A percentile compares a stretch with the other conserved stretches of the same genome.
These are phyloP conservation scores for Hypanus sabinus DNA, from an alignment of 2,113 vertebrate species.

Conservation along the genomic window DNA sequence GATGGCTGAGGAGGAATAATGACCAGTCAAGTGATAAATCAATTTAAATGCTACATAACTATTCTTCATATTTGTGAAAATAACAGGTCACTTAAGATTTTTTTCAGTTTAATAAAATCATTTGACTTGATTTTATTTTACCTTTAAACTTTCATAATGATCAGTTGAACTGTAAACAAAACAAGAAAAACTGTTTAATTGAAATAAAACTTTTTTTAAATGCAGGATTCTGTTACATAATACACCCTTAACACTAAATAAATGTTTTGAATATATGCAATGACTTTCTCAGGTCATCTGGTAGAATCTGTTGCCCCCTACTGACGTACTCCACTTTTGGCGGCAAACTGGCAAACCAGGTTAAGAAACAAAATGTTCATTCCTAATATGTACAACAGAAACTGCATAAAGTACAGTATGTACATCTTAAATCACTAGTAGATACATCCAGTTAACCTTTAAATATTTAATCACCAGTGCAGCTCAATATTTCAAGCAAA, in stretches of 20 bases:
- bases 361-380: neutral
- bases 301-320: neutral
- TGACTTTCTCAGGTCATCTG: neutral
- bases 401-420: constrained; percentile 38
- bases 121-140: neutral
- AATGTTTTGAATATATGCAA: neutral
- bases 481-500: neutral
- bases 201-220: neutral
- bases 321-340: neutral
- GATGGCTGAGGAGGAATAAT: neutral
- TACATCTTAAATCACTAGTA: constrained; percentile 41
- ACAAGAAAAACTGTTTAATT: neutral
- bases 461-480: constrained; percentile 25
- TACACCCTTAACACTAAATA: neutral
- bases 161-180: neutral
- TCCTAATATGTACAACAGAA: neutral
- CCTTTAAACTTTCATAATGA: neutral
- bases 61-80: no score
- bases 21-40: neutral
- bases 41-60: neutral
- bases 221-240: neutral
- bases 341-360: neutral
- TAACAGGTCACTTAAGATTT: no score
- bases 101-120: neutral
- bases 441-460: constrained; percentile 42